Percentiles rank a stretch among this genome's conserved stretches.
Conservation (phyloP, 2,797 vertebrate genomes). For the Lateolabrax maculatus region DNA sequence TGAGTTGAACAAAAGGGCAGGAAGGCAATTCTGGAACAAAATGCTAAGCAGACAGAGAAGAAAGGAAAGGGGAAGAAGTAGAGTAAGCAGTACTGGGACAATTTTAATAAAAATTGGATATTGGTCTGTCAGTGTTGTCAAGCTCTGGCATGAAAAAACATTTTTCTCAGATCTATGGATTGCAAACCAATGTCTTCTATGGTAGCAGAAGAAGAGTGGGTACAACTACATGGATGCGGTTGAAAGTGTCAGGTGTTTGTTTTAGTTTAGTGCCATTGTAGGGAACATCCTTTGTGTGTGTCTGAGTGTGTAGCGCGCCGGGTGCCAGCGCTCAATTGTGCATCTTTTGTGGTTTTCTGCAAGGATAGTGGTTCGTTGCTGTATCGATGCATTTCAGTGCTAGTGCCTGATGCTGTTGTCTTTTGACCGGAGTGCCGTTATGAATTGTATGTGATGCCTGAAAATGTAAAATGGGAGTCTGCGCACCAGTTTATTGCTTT, state of each 20-base stretch:
- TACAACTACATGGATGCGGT: not conserved
- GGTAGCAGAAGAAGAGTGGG: not conserved
- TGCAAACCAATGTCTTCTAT: not conserved
- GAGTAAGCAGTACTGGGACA: not conserved
- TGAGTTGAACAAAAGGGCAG: constrained; percentile 30
- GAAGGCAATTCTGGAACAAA: constrained; percentile 27
- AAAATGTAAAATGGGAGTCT: not conserved
- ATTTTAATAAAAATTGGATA: constrained; percentile 14
- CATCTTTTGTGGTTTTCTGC: not conserved
- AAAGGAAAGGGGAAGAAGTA: not conserved
- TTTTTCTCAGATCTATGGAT: not conserved
- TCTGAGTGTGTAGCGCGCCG: not conserved
- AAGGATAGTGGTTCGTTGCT: constrained; percentile 12
- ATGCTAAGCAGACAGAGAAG: constrained; percentile 10
- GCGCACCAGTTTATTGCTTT: not conserved
- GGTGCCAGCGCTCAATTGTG: not conserved
- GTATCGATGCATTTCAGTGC: not conserved
- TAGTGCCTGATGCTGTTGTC: not conserved
- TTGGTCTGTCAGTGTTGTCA: constrained; percentile 12
- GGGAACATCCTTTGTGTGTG: not conserved
- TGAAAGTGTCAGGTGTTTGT: not conserved
- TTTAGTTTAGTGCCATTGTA: not conserved
- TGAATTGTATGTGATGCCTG: not conserved
- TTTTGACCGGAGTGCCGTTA: rapidly evolving
- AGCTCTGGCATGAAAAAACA: constrained; percentile 18